Conservation (phyloP, 2,888 invertebrate species). For the Chironomus tentans region DNA sequence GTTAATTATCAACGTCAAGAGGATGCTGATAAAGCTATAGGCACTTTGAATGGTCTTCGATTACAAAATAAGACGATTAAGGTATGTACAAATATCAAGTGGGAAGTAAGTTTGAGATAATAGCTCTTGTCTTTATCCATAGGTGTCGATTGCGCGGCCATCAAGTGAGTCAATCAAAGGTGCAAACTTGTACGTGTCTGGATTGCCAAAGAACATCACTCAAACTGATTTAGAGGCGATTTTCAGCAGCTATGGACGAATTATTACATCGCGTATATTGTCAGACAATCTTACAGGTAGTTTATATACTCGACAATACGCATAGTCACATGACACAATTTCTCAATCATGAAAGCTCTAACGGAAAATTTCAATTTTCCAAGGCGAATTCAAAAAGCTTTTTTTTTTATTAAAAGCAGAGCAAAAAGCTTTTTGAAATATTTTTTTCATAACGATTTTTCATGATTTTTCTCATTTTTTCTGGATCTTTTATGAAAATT, state of each 20-base stretch:
- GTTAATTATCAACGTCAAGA: constrained; percentile 98
- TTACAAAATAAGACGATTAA: constrained; percentile 99
- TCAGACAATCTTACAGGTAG: constrained; percentile 70
- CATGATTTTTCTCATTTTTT: neutral
- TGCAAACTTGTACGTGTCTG: constrained; percentile 95
- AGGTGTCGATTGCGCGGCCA: constrained; percentile 82
- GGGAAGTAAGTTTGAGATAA: neutral
- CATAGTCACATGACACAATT: neutral
- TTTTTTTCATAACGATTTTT: neutral
- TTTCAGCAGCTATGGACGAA: constrained; percentile 90
- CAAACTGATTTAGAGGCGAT: constrained; percentile 90
- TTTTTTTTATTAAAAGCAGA: neutral
- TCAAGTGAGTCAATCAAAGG: constrained; percentile 98
- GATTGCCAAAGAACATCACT: constrained; percentile 94
- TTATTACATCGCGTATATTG: constrained; percentile 93
- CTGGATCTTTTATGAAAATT: neutral
- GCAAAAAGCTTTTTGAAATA: neutral
- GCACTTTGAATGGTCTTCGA: constrained; percentile 93
- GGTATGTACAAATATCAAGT: constrained; percentile 48
- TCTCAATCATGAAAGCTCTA: neutral
- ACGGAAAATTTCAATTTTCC: neutral
- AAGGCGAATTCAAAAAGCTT: neutral
- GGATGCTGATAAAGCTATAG: constrained; percentile 97
- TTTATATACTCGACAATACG: neutral
- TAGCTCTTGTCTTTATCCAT: neutral